Evolutionary conservation across 2,113 vertebrate genomes (phyloP).

Genomic region (Sminthopsis crassicaudata): DNA sequence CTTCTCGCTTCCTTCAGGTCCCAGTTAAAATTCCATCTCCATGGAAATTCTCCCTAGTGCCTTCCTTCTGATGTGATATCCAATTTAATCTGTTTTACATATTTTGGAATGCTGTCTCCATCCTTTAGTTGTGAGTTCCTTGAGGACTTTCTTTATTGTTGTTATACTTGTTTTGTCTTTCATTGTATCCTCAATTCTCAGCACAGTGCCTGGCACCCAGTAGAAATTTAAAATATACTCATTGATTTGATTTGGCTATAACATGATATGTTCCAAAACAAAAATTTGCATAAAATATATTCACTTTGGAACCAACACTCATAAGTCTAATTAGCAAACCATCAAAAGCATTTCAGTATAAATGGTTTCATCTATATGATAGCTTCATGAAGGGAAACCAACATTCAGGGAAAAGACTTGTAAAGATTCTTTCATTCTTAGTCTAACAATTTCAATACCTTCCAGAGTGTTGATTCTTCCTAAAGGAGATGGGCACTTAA

Average conservation of each 20-base stretch:
- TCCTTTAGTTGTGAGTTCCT: neutral
- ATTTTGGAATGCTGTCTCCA: neutral
- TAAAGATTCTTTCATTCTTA: neutral
- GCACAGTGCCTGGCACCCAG: neutral
- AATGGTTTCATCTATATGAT: neutral
- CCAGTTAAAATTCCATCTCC: neutral
- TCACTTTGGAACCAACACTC: neutral
- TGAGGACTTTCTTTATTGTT: neutral
- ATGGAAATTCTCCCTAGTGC: neutral
- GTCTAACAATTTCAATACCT: neutral
- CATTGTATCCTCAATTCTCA: neutral
- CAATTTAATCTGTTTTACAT: neutral
- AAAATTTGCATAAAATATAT: conserved; percentile 17
- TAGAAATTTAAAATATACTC: neutral
- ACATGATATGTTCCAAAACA: neutral
- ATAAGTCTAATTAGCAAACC: conserved; percentile 11
- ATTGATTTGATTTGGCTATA: neutral
- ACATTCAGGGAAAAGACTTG: too few relatives aligned
- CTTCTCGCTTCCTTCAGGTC: neutral
- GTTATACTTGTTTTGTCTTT: neutral
- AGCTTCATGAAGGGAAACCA: neutral
- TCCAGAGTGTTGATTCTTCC: conserved; percentile 20
- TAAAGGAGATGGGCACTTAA: conserved; percentile 34
- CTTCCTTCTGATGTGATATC: neutral
- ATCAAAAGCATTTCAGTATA: neutral